Evolutionary conservation across 37 sponge, comb jelly and placozoan genomes (phyloP).

Genomic region (Geodia barretti): DNA sequence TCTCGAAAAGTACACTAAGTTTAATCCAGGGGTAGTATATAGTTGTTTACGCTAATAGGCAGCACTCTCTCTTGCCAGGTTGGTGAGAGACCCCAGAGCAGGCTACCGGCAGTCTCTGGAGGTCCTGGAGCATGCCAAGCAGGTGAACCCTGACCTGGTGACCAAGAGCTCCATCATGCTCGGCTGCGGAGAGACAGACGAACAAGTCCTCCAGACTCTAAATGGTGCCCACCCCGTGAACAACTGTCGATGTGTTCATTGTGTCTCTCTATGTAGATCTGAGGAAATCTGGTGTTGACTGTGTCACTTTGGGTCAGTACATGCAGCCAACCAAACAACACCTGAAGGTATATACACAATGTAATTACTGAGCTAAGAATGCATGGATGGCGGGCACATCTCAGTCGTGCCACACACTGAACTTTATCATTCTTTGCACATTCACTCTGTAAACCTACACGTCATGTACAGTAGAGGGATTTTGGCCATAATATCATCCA

Average conservation of each 20-base stretch:
- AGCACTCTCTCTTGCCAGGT: slow-evolving; percentile 55
- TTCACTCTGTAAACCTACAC: neutral
- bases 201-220: slow-evolving; percentile 84
- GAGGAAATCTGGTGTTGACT: slow-evolving; percentile 86
- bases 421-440: neutral
- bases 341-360: slow-evolving; percentile 65
- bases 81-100: slow-evolving; percentile 97
- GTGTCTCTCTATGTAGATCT: slow-evolving; percentile 62
- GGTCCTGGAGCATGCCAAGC: slow-evolving; percentile 91
- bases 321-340: slow-evolving; percentile 98
- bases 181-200: slow-evolving; percentile 97
- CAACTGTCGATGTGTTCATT: neutral
- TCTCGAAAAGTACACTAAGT: too few species aligned
- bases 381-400: too few species aligned
- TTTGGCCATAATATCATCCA: too few species aligned
- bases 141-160: slow-evolving; percentile 57
- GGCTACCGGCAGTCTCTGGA: slow-evolving; percentile 90
- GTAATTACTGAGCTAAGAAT: too few species aligned
- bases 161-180: slow-evolving; percentile 99
- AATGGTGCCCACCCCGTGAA: too few species aligned
- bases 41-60: too few species aligned
- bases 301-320: slow-evolving; percentile 97
- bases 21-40: too few species aligned
- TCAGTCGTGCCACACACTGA: too few species aligned
- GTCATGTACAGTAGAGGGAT: neutral